phyloP scores from a whole-genome alignment of 2,113 vertebrate genomes.

The Hymenochirus boettgeri region DNA sequence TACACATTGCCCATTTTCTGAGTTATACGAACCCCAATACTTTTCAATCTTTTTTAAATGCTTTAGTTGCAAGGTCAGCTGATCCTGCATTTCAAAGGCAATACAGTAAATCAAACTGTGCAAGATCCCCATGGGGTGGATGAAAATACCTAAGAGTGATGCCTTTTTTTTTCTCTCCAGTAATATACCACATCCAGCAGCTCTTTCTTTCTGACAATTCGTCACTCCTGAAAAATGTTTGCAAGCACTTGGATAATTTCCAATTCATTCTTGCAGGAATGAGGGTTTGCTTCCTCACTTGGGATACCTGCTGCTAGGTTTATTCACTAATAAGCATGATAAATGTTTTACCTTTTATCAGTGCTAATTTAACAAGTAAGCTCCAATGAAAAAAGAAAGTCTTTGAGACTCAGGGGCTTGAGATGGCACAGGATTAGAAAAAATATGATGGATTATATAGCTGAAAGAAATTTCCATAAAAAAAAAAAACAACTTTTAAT shows the following conservation, averaged over 20 bases:
- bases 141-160: conserved; percentile 49
- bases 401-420: conserved; percentile 72
- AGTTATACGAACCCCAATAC: conserved; percentile 41
- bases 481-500: too few relatives aligned
- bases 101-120: conserved; percentile 57
- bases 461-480: conserved; percentile 73
- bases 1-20: conserved; percentile 44
- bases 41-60: conserved; percentile 31
- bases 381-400: conserved; percentile 65
- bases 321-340: conserved; percentile 86
- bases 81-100: conserved; percentile 58
- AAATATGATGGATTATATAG: conserved; percentile 74
- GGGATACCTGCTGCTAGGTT: conserved; percentile 84
- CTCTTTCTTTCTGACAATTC: conserved; percentile 71
- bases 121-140: conserved; percentile 43
- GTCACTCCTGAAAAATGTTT: conserved; percentile 72
- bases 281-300: conserved; percentile 77
- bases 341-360: conserved; percentile 86
- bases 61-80: conserved; percentile 49
- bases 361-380: conserved; percentile 82
- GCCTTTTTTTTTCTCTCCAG: conserved; percentile 30
- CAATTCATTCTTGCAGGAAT: conserved; percentile 77
- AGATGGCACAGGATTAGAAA: conserved; percentile 56
- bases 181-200: conserved; percentile 57
- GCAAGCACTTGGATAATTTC: conserved; percentile 74